These are phyloP conservation scores for Tenodera sinensis DNA, from an alignment of 2,888 invertebrate genomes.

Conservation along the genomic window DNA sequence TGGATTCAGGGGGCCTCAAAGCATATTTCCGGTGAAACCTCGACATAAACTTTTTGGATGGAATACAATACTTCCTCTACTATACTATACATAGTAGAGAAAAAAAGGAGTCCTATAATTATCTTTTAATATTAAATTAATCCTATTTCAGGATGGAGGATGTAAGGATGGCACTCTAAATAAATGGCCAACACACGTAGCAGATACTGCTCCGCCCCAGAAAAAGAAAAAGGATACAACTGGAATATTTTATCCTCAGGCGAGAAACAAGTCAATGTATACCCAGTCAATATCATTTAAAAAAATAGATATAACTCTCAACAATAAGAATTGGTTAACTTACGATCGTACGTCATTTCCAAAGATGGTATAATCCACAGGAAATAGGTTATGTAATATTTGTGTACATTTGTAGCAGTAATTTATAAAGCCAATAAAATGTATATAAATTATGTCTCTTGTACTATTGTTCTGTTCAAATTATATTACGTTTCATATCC, in stretches of 20 bases:
- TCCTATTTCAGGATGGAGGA: slow-evolving; percentile 39
- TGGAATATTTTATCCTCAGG: not conserved
- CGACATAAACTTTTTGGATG: too few relatives aligned
- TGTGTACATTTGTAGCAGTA: not conserved
- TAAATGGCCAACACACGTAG: slow-evolving; percentile 41
- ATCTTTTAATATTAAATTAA: too few relatives aligned
- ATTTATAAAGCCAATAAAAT: not conserved
- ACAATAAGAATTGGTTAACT: slow-evolving; percentile 25
- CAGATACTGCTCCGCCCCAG: not conserved
- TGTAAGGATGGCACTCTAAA: slow-evolving; percentile 45
- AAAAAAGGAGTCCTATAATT: too few relatives aligned
- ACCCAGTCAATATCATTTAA: slow-evolving; percentile 13
- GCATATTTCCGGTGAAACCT: too few relatives aligned
- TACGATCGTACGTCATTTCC: slow-evolving; percentile 6
- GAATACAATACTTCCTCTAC: too few relatives aligned
- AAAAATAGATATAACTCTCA: slow-evolving; percentile 23
- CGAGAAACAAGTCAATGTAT: not conserved
- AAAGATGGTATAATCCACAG: not conserved
- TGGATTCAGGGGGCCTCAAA: too few relatives aligned
- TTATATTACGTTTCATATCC: too few relatives aligned
- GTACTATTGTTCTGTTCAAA: too few relatives aligned
- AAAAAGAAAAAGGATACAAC: not conserved
- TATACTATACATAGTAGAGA: too few relatives aligned
- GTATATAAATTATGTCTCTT: too few relatives aligned
- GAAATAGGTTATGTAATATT: not conserved